phyloP scores from a whole-genome alignment of 2,113 vertebrate species.

The Deroptyus accipitrinus region DNA sequence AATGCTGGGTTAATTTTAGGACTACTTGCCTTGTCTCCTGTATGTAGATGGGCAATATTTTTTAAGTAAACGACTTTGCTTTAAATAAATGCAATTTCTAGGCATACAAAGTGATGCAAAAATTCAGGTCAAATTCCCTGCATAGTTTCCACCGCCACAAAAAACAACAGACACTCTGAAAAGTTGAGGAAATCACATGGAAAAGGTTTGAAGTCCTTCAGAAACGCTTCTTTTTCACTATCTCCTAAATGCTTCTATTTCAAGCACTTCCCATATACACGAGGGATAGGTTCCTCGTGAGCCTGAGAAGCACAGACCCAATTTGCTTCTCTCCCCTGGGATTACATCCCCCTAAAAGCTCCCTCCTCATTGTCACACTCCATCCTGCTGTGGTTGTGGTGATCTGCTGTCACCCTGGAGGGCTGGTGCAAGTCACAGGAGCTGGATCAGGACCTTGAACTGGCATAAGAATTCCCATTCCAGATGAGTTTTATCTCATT shows the following conservation, averaged over 20 bases:
- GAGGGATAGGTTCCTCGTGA: not conserved
- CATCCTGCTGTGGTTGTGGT: fast-evolving
- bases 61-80: not conserved
- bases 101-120: not conserved
- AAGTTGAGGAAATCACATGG: not conserved
- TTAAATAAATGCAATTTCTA: not conserved
- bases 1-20: not conserved
- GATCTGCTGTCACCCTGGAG: not conserved
- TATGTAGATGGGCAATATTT: not conserved
- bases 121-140: conserved; percentile 6
- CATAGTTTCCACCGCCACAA: conserved; percentile 1
- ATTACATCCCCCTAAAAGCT: not conserved
- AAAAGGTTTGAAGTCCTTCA: not conserved
- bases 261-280: not conserved
- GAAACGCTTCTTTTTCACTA: not conserved
- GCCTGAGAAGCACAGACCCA: not conserved
- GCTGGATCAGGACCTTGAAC: not conserved
- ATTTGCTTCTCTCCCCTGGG: not conserved
- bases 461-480: not conserved
- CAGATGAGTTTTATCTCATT: not conserved
- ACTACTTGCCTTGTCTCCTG: not conserved
- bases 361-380: not conserved
- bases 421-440: not conserved
- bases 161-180: conserved; percentile 3
- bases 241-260: conserved; percentile 2